Evolutionary conservation across 1,140 invertebrate genomes (phyloP).

Genomic region (Drosophila yakuba): DNA sequence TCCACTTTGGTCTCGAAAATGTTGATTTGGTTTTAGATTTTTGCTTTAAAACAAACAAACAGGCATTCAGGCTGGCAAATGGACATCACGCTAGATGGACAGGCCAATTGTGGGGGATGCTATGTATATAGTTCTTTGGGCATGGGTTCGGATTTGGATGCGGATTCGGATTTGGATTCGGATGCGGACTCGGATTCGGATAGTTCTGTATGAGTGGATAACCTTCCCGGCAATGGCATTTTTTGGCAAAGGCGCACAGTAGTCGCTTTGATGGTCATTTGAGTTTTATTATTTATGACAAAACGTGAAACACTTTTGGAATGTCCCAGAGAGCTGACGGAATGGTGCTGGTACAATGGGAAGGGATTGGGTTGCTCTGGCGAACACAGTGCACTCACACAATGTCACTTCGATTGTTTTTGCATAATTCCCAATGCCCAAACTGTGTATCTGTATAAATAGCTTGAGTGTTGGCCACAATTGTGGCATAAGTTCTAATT

Average conservation of each 20-base stretch:
- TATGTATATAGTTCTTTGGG: background rate
- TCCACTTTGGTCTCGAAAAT: conserved; percentile 56
- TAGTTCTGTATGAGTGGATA: conserved; percentile 38
- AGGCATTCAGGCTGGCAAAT: conserved; percentile 77
- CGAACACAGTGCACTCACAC: conserved; percentile 37
- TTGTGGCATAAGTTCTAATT: conserved; percentile 74
- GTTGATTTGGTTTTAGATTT: conserved; percentile 83
- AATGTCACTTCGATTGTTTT: conserved; percentile 60
- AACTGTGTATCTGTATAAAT: conserved; percentile 60
- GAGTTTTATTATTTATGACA: conserved; percentile 83
- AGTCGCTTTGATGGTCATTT: conserved; percentile 68
- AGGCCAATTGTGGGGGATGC: conserved; percentile 16
- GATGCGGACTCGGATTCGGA: background rate
- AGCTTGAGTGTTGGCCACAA: conserved; percentile 52
- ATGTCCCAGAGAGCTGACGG: conserved; percentile 16
- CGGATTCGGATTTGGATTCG: background rate
- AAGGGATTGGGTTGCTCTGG: conserved; percentile 1
- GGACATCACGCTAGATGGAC: conserved; percentile 71
- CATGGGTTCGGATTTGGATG: conserved; percentile 14
- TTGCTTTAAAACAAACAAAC: conserved; percentile 76
- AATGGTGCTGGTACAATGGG: background rate
- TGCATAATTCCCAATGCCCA: conserved; percentile 50
- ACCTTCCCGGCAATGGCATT: conserved; percentile 63
- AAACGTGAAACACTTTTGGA: conserved; percentile 74
- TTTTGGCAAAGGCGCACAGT: conserved; percentile 62